Base-by-base conservation (phyloP, 2,797 vertebrate genomes). In the Myotis myotis region DNA sequence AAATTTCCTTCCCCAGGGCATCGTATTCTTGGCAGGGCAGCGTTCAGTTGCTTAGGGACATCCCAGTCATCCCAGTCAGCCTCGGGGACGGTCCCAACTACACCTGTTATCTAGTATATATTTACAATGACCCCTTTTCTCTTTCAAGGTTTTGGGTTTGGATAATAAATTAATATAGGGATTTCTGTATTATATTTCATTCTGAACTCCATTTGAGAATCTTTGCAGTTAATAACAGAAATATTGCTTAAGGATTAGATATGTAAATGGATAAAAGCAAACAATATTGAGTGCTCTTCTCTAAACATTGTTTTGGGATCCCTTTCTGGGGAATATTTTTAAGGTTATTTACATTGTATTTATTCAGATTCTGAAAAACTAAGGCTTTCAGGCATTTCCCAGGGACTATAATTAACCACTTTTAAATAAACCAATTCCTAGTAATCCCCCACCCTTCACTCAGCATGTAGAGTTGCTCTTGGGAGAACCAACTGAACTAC, bases 331-430 rank as follows among this genome's bases (percentile, higher is more conserved):
- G 20, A 10, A 23, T 36, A 44, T 44, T 82, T 79, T 93, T 74
- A 30, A 86, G 19, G 7, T 47, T 60, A 47, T 89, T 68, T 60
- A 38, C 36, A 95, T 91, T 88, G 33, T 44, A 4, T 93, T 89
- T 74, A 70, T 51, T 88, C 44, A 22, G 9, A 22, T 60, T 82
- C 38, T 15, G 2, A 71, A 68, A 93, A 91, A 12, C 38, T 33
- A 23, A 30, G 55, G 36, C 44, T 90, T 64, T 80, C 3, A 23
- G 84, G 78, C 44, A 53, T 68, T 75, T n/a, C 57, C 87, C 49
- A 13, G 25, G 47, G 38, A 38, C 41, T 6, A 8, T 53, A 60
- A 74, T 55, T 44, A 91, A 64, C 22, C 30, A 49, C 6, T 55
- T 19, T 60, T 78, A 53, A 53, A 22, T 87, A 38, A 60, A 60